These are phyloP conservation scores for Tiaroga cobitis DNA, from an alignment of 2,797 vertebrate species.

Conservation along the genomic window DNA sequence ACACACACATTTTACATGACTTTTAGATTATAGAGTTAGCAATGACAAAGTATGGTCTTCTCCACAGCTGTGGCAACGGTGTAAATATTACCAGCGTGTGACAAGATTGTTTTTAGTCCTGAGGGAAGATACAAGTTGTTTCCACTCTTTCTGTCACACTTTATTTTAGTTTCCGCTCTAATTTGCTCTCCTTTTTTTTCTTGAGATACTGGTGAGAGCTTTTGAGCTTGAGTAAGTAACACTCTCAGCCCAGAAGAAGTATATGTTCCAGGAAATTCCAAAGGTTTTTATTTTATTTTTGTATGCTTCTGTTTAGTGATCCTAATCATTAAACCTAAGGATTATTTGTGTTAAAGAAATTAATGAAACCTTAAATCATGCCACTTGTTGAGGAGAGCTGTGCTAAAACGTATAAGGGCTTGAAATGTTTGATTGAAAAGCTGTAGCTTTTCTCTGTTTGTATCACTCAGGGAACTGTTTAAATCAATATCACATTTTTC, in stretches of 20 bases:
- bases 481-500: background rate
- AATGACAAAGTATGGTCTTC: slow-evolving; percentile 14
- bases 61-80: slow-evolving; percentile 42
- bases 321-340: background rate
- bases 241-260: background rate
- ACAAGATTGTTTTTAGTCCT: slow-evolving; percentile 14
- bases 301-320: background rate
- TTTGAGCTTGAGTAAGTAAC: background rate
- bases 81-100: slow-evolving; percentile 57
- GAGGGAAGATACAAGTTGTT: slow-evolving; percentile 2
- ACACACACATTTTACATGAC: background rate
- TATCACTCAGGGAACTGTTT: background rate
- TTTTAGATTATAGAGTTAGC: slow-evolving; percentile 27
- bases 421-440: background rate
- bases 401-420: background rate
- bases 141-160: background rate
- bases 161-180: background rate
- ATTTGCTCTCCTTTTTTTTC: background rate
- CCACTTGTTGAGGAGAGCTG: background rate
- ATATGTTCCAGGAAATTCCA: background rate
- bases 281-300: background rate
- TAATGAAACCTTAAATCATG: background rate
- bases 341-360: background rate
- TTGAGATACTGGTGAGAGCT: background rate
- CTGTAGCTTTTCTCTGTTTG: background rate